Base-by-base conservation (phyloP, 2,888 invertebrate species). In the Scelioninae gen. 1 region DNA sequence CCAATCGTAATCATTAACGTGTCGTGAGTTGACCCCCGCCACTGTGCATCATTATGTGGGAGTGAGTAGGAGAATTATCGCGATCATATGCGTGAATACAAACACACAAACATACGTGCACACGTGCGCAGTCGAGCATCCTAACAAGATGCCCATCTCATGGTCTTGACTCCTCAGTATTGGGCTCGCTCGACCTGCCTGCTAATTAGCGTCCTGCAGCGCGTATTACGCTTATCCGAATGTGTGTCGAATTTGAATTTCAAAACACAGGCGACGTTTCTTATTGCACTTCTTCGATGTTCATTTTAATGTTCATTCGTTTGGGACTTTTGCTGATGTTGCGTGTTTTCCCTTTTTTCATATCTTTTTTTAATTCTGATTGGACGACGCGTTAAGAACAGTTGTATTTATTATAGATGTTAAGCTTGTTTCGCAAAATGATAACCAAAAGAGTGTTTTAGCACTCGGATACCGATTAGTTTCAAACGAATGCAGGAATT, bases 191-290 rank as follows among this genome's bases (percentile, higher is more conserved):
- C 65, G 66, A 71, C 82, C 72, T 62, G 77, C 49, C 77, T 62
- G 77, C 77, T 82, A 82, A 82, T 82, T 82, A 82, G 66, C 72
- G 62, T 77, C 77, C 72, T 72, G 82, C 77, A 62, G 76, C 77
- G 82, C 68, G 77, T 62, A 75, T 77, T 82, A 77, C 72, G 82
- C 82, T 82, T 69, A 82, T 82, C 76, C 76, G 32, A 82, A 76
- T 76, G 81, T 81, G 76, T 76, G 82, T 76, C 82, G 76, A 82
- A 82, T 82, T 76, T 82, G 65, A 76, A 82, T 55, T 82, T 82
- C 76, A 82, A 82, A 82, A 82, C 15, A 81, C 75, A 65, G 40
- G 65, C 75, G 53, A 71, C 75, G 53, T 63, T 69, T 63, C 65
- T 63, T 65, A 65, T 75, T 81, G 69, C 74, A 49, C 74, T 74